phyloP scores from a whole-genome alignment of 2,113 vertebrate genomes.

The Nycticebus coucang region DNA sequence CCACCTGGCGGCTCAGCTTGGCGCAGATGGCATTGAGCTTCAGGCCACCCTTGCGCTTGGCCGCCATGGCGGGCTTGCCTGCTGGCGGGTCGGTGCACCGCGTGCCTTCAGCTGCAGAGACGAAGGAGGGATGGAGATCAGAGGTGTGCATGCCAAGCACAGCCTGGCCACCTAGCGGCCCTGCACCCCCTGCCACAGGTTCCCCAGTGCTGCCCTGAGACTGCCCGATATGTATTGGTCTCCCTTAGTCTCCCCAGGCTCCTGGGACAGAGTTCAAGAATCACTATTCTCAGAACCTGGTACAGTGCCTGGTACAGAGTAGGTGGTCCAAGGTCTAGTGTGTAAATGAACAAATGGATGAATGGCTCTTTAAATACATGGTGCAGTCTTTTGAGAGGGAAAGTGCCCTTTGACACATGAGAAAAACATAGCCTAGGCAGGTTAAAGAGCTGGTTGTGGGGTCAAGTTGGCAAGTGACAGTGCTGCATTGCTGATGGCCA shows the following conservation, averaged over 20 bases:
- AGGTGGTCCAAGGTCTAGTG: neutral
- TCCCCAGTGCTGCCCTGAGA: neutral
- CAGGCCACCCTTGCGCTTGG: conserved; percentile 99
- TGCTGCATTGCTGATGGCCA: neutral
- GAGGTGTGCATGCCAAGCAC: neutral
- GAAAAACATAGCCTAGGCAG: neutral
- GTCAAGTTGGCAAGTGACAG: neutral
- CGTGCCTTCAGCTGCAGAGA: conserved; percentile 95
- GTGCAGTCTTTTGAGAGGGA: neutral
- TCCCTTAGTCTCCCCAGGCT: fast-evolving
- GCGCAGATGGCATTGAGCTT: conserved; percentile 99
- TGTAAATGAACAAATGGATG: neutral
- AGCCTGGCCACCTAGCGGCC: neutral
- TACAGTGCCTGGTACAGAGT: fast-evolving
- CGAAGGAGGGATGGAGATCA: conserved; percentile 68
- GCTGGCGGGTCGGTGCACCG: conserved; percentile 97
- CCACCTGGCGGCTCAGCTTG: conserved; percentile 99
- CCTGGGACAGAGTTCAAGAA: fast-evolving
- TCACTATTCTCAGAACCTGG: neutral
- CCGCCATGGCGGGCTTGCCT: conserved; percentile 98
- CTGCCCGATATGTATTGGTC: fast-evolving
- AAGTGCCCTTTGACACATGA: neutral
- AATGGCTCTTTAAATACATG: neutral
- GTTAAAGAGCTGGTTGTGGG: neutral
- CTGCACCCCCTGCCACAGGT: conserved; percentile 40